Percentiles rank a stretch among this genome's conserved stretches.
These are phyloP conservation scores for Rhingia campestris DNA, from an alignment of 2,888 invertebrate genomes.

Conservation along the genomic window DNA sequence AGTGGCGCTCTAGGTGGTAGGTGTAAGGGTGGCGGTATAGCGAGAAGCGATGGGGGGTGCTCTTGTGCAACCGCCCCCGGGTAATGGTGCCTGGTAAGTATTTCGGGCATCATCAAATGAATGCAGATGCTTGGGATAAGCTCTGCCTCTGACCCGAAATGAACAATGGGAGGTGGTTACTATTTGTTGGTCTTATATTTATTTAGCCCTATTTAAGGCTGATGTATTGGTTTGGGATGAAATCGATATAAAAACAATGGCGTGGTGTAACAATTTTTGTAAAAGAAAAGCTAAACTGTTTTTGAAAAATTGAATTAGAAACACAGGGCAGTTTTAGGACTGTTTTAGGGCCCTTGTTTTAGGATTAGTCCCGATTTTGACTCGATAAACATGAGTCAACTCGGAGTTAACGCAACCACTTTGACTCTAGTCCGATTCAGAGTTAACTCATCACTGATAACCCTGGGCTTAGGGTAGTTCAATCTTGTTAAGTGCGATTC, in stretches of 20 bases:
- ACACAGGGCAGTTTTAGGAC: no score
- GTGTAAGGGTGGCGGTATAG: background rate
- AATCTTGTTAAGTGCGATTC: no score
- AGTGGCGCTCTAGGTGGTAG: slow-evolving; percentile 1
- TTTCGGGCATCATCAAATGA: slow-evolving; percentile 73
- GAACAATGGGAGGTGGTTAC: slow-evolving; percentile 64
- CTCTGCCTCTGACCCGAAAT: slow-evolving; percentile 61
- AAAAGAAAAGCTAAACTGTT: no score
- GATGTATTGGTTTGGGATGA: background rate
- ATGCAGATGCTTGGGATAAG: slow-evolving; percentile 73
- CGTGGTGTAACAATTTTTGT: no score
- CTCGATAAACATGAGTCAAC: no score
- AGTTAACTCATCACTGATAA: no score
- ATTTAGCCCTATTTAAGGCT: background rate
- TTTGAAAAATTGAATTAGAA: no score
- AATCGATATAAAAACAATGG: background rate
- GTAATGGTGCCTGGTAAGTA: slow-evolving; percentile 69
- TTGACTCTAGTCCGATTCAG: no score
- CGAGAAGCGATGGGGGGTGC: background rate
- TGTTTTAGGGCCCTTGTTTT: no score
- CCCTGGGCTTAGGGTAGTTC: no score
- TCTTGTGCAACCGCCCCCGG: slow-evolving; percentile 55
- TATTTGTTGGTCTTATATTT: slow-evolving; percentile 18
- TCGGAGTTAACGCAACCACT: no score
- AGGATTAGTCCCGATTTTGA: no score